phyloP scores from a whole-genome alignment of 2,888 invertebrate species.

The Tupiocoris notatus region DNA sequence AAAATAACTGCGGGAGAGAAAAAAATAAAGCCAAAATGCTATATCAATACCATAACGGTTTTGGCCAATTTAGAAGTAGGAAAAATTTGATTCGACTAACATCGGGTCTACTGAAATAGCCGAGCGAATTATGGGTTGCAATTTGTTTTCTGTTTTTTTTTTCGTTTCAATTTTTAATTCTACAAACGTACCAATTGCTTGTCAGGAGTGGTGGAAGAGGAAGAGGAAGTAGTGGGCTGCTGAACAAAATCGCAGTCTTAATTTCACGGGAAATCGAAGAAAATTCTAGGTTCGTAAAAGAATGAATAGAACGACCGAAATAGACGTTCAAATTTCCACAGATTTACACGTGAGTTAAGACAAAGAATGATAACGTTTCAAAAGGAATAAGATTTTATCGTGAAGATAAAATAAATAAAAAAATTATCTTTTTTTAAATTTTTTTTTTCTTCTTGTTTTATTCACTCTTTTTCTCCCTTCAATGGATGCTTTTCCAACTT shows the following conservation, averaged over 20 bases:
- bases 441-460: no score
- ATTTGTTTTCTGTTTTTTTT: neutral
- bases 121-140: conserved; percentile 36
- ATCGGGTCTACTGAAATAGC: conserved; percentile 37
- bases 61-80: conserved; percentile 33
- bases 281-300: no score
- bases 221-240: conserved; percentile 14
- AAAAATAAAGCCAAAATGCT: conserved; percentile 31
- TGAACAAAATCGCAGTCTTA: conserved; percentile 29
- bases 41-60: conserved; percentile 37
- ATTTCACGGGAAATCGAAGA: conserved; percentile 1
- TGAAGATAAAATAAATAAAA: no score
- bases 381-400: no score
- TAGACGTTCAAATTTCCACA: no score
- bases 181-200: conserved; percentile 35
- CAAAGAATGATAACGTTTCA: no score
- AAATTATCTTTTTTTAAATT: no score
- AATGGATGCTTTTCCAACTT: no score
- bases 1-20: neutral
- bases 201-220: conserved; percentile 12
- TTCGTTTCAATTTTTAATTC: neutral
- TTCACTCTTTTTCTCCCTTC: no score
- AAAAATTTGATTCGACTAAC: conserved; percentile 27
- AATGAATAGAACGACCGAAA: no score
- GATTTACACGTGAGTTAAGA: no score